Percentiles rank a stretch among this genome's conserved stretches.
phyloP scores from a whole-genome alignment of 2,113 vertebrate species.

The Scolopax mira region DNA sequence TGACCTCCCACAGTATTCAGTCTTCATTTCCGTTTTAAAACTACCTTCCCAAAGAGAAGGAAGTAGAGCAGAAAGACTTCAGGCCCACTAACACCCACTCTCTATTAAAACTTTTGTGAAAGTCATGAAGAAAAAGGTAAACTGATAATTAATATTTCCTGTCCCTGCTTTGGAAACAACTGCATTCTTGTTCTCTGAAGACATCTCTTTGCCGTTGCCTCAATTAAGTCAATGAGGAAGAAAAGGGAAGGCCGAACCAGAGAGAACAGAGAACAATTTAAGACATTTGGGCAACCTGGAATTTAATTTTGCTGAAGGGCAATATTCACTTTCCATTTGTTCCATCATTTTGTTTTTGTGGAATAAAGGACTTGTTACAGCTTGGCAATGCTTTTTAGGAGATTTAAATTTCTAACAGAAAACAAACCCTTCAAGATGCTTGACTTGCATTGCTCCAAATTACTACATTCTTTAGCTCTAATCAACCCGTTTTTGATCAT shows the following conservation, averaged over 20 bases:
- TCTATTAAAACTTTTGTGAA: neutral
- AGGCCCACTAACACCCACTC: neutral
- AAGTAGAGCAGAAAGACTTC: neutral
- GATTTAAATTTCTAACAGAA: conserved; percentile 38
- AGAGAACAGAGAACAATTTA: neutral
- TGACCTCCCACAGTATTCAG: neutral
- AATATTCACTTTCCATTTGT: neutral
- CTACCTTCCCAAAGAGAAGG: neutral
- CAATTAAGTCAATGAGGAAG: neutral
- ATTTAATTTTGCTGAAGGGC: neutral
- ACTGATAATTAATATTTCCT: neutral
- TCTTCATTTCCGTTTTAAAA: neutral
- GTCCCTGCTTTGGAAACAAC: neutral
- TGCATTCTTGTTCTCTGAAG: neutral
- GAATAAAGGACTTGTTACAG: conserved; percentile 14
- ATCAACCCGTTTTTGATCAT: neutral
- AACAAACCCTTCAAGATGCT: neutral
- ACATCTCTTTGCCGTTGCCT: neutral
- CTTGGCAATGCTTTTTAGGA: conserved; percentile 13
- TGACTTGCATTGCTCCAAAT: neutral
- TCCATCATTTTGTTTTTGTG: neutral
- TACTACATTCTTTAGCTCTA: neutral
- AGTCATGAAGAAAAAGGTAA: neutral
- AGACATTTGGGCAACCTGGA: neutral
- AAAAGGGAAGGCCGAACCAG: neutral